Percentiles rank a stretch among this genome's conserved stretches.
Evolutionary conservation across 2,113 vertebrate genomes (phyloP).

Genomic region (Cyrtonyx montezumae): DNA sequence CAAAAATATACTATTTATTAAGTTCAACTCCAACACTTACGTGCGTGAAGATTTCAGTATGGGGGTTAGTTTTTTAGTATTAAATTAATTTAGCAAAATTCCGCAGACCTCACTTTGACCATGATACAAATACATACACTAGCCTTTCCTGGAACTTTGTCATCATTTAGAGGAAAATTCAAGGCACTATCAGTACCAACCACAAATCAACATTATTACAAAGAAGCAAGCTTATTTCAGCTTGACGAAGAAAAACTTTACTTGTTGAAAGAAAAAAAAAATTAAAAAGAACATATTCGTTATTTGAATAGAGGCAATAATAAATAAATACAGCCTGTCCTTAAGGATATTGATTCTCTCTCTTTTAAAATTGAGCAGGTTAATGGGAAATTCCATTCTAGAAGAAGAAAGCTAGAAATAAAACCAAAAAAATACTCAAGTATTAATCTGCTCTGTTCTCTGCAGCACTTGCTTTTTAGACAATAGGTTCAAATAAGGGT

Average conservation of each 20-base stretch:
- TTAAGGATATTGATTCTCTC: background rate
- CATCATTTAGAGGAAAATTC: background rate
- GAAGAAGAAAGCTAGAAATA: background rate
- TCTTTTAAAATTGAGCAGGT: background rate
- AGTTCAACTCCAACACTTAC: background rate
- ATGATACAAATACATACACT: background rate
- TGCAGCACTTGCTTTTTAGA: background rate
- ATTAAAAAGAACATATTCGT: background rate
- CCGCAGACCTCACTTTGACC: background rate
- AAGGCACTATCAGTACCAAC: background rate
- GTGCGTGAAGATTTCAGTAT: background rate
- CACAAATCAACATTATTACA: background rate
- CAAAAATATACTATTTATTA: background rate
- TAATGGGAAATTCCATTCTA: constrained; percentile 17
- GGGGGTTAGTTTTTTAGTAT: background rate
- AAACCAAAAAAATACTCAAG: background rate
- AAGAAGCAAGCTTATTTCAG: constrained; percentile 7
- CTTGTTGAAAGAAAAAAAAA: background rate
- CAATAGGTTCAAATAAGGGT: background rate
- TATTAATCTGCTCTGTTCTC: background rate
- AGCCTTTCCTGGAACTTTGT: background rate
- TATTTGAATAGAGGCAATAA: background rate
- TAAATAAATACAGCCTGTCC: background rate
- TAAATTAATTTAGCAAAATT: too few species aligned
- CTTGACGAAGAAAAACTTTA: background rate